Conservation (phyloP, 2,113 vertebrate genomes). For the Brachionichthys hirsutus region DNA sequence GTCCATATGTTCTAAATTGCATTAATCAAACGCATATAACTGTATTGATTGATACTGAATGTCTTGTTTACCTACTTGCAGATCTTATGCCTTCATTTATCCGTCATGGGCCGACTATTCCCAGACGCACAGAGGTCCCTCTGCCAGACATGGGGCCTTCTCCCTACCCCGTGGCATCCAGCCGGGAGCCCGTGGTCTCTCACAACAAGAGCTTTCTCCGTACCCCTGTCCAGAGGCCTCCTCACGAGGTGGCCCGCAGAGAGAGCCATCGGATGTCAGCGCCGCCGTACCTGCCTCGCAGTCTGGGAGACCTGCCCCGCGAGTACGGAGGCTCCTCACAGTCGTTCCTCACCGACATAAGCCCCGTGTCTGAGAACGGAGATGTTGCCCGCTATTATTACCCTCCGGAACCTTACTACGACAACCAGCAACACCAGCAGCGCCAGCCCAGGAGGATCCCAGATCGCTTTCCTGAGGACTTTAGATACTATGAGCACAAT, state of each 20-base stretch:
- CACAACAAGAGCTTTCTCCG: slow-evolving; percentile 91
- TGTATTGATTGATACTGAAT: slow-evolving; percentile 3
- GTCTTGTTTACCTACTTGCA: slow-evolving; percentile 50
- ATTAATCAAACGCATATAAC: too few species aligned
- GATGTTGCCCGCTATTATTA: slow-evolving; percentile 85
- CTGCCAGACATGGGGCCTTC: slow-evolving; percentile 81
- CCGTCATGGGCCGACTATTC: slow-evolving; percentile 97
- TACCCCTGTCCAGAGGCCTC: slow-evolving; percentile 80
- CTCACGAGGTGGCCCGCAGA: slow-evolving; percentile 86
- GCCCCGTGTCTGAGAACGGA: slow-evolving; percentile 85
- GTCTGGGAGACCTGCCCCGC: slow-evolving; percentile 84
- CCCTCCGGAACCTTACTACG: slow-evolving; percentile 84
- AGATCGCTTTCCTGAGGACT: slow-evolving; percentile 87
- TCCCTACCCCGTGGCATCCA: slow-evolving; percentile 72
- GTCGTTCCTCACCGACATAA: slow-evolving; percentile 85
- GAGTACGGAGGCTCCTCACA: slow-evolving; percentile 91
- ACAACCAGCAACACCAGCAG: slow-evolving; percentile 74
- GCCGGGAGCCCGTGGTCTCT: slow-evolving; percentile 79
- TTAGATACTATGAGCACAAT: slow-evolving; percentile 90
- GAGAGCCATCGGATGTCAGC: slow-evolving; percentile 94
- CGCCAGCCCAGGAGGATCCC: slow-evolving; percentile 71
- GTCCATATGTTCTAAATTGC: too few species aligned
- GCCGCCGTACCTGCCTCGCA: slow-evolving; percentile 86
- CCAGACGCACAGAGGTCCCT: slow-evolving; percentile 88
- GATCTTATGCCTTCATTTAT: slow-evolving; percentile 99